Base-by-base conservation (phyloP, 2,113 vertebrate genomes). In the Oreamnos americanus region DNA sequence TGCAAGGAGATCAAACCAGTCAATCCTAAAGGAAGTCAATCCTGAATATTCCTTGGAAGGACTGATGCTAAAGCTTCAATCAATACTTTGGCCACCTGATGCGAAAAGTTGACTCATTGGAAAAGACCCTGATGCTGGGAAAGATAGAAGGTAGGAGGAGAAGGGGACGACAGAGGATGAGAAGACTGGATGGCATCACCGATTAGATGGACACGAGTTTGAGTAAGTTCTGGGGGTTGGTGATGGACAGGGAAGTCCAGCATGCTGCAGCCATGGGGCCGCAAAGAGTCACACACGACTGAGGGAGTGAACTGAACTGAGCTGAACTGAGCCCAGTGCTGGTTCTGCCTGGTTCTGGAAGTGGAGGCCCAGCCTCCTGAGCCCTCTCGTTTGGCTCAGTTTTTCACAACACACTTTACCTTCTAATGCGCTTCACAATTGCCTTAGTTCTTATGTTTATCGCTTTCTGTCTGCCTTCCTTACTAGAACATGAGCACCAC, bases 211-310 rank as follows among this genome's bases (percentile, higher is more conserved):
- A 13, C n/a, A 25, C 6, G 36, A 25, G 19, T 74, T 12, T 74
- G n/a, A 23, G n/a, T 3, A 23, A 39, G 9, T 21, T 23, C 67
- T 12, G 10, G n/a, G n/a, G 23, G n/a, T 25, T 39, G n/a, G n/a
- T 74, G 67, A 23, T 12, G 19, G n/a, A 39, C 36, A 23, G n/a
- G n/a, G 67, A 74, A 19, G 67, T 1, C 67, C 39, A 3, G 67
- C n/a, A 12, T 71, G 67, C 67, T 74, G 21, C 19, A 39, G 67
- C 23, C 67, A 6, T 39, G n/a, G n/a, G n/a, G 19, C 5, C 2
- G 0, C n/a, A 39, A 71, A 71, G n/a, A 39, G 19, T 39, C 19
- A 1, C n/a, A 23, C 10, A 6, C 10, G 0, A 74, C n/a, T 74
- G 67, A 74, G 67, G 10, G 19, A 74, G 19, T 12, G 67, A 39